Evolutionary conservation across 2,888 invertebrate genomes (phyloP), one percentile per base, ranked within the genome.

Genomic region (Maniola hyperantus): DNA sequence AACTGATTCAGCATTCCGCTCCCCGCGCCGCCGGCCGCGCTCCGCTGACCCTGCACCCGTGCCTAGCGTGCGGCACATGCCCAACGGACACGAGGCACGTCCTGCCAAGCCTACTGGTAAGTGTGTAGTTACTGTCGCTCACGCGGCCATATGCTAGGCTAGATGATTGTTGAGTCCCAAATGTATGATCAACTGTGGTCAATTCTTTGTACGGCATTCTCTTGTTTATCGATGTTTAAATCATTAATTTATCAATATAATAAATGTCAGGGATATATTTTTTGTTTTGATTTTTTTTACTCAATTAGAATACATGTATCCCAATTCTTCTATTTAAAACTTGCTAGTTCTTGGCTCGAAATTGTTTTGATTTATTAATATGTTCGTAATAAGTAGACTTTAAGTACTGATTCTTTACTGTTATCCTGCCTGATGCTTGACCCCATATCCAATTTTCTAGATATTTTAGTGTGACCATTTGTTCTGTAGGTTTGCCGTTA

Each of bases 11-110:
- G 83, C 84, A 57, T 96, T 95, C 88, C 93, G 94, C 74, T 97
- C 97, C 61, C 97, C 97, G 34, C 96, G 96, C 79, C 95, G 96
- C 73, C 96, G 96, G 78, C 94, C 96, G 58, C 94, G 95, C 80
- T 94, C 95, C 18, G 94, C 94, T 48, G 93, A 94, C 77, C 93
- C 94, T 0, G 91, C 84, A 71, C 86, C 86, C 34, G 81, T 72
- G 15, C 76, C 78, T 64, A 73, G 82, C 70, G 83, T 82, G 1
- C 80, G 84, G 64, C 85, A 82, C 70, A 75, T 87, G 65, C 81
- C 85, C 72, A 88, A 90, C 76, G 89, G 89, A 84, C 93, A 94
- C 72, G 88, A 95, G 87, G 93, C 95, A 2, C 93, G 95, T 83
- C 95, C 96, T 83, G 94, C 94, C 93, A 95, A 96, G 94, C 95